Evolutionary conservation across 2,797 vertebrate species (phyloP).

Genomic region (Otus scops): DNA sequence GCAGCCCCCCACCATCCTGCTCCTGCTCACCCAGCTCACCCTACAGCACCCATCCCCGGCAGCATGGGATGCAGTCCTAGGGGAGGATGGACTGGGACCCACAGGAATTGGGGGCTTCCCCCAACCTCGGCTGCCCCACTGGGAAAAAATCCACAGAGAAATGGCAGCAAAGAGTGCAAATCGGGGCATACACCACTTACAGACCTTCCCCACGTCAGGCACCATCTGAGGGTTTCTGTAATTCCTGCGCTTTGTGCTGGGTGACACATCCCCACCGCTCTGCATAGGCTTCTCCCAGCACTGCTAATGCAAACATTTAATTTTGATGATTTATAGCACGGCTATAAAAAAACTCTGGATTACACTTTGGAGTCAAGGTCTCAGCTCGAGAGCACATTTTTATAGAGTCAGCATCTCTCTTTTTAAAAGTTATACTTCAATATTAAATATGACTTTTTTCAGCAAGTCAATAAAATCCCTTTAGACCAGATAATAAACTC

Average conservation of each 20-base stretch:
- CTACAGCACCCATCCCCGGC: fast-evolving
- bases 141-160: not conserved
- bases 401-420: conserved; percentile 63
- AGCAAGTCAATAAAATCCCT: conserved; percentile 46
- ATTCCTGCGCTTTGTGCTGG: not conserved
- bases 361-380: conserved; percentile 60
- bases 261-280: not conserved
- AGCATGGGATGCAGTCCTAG: fast-evolving
- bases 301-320: conserved; percentile 60
- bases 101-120: fast-evolving
- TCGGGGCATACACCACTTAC: fast-evolving
- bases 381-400: conserved; percentile 52
- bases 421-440: conserved; percentile 60
- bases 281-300: not conserved
- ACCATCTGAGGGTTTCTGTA: not conserved
- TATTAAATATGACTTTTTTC: conserved; percentile 44
- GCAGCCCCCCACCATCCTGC: not conserved
- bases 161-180: fast-evolving
- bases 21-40: not conserved
- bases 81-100: not conserved
- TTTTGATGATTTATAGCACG: conserved; percentile 62
- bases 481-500: conserved; percentile 41
- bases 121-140: fast-evolving
- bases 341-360: conserved; percentile 42
- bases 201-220: not conserved